These are phyloP conservation scores for Xylophagus ater DNA, from an alignment of 2,888 invertebrate species.

Conservation along the genomic window DNA sequence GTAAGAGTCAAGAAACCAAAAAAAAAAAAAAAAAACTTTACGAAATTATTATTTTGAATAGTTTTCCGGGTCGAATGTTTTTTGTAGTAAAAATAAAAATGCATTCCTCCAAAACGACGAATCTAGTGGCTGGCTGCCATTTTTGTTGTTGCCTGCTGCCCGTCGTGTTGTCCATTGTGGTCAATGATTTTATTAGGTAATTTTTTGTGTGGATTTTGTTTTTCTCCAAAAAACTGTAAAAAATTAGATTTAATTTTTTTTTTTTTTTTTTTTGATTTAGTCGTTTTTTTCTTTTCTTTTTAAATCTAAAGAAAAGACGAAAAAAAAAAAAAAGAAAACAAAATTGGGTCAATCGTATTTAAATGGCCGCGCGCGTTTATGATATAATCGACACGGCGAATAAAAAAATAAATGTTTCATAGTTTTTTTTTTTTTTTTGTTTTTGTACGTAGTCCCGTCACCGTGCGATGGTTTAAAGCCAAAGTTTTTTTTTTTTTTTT, in stretches of 20 bases:
- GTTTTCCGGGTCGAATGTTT: no score
- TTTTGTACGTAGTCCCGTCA: no score
- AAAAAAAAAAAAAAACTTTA: no score
- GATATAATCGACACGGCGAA: slow-evolving; percentile 12
- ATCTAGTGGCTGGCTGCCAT: background rate
- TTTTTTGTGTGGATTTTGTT: background rate
- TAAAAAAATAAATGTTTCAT: no score
- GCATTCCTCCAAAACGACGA: background rate
- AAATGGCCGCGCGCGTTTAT: slow-evolving; percentile 9
- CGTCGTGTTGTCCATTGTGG: no score
- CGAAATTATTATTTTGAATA: no score
- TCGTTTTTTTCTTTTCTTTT: slow-evolving; percentile 5
- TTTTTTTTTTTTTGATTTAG: slow-evolving; percentile 3
- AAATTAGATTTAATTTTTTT: slow-evolving; percentile 3
- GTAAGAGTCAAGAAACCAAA: no score
- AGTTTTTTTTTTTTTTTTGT: no score
- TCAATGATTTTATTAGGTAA: no score
- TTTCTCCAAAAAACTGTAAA: slow-evolving; percentile 5
- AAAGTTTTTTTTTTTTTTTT: no score
- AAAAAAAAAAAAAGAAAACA: background rate
- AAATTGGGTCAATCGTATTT: slow-evolving; percentile 14
- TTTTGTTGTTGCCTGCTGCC: background rate
- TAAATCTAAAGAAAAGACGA: background rate
- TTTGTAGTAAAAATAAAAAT: background rate
- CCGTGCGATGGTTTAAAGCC: no score